Evolutionary conservation across 2,113 vertebrate species (phyloP).

Genomic region (Strix aluco): DNA sequence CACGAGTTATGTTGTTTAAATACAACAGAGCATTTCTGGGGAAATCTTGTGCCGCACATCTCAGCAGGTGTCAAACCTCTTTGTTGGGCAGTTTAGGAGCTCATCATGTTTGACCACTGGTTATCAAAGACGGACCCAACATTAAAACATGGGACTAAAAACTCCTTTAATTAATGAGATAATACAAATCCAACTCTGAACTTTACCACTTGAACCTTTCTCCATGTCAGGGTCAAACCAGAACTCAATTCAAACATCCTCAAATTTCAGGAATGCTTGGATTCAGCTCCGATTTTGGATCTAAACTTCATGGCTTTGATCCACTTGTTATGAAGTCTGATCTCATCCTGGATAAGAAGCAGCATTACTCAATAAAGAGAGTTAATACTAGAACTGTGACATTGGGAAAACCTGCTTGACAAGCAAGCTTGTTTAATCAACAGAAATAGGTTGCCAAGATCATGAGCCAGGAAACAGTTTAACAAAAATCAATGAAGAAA

Average conservation of each 20-base stretch:
- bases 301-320: constrained; percentile 46
- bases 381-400: constrained; percentile 52
- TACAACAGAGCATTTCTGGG: neutral
- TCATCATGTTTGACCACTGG: neutral
- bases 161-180: neutral
- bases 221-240: neutral
- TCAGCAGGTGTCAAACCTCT: neutral
- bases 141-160: neutral
- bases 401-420: constrained; percentile 58
- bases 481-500: constrained; percentile 65
- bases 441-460: constrained; percentile 51
- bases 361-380: constrained; percentile 45
- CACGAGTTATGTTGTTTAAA: neutral
- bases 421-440: constrained; percentile 57
- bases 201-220: neutral
- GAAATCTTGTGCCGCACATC: neutral
- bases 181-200: neutral
- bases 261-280: constrained; percentile 27
- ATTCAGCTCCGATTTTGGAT: neutral
- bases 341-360: constrained; percentile 56
- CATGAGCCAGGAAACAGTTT: constrained; percentile 43
- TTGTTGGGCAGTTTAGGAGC: neutral
- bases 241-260: constrained; percentile 9
- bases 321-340: constrained; percentile 56
- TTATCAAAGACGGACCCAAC: neutral